Evolutionary conservation across 1,140 invertebrate genomes (phyloP).

Genomic region (Lanistes nyassanus): DNA sequence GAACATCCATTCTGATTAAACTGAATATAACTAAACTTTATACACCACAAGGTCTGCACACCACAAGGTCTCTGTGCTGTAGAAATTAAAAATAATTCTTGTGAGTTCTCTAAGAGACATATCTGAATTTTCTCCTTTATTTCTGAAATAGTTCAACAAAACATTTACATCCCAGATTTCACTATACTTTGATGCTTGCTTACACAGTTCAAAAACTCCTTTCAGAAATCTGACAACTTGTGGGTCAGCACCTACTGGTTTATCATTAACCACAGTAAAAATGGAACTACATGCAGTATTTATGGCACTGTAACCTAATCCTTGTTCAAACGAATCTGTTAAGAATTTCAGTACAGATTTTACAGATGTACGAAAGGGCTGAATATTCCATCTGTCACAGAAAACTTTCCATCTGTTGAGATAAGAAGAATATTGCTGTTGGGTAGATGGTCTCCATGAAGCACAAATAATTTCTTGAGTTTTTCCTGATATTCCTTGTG

Average conservation of each 20-base stretch:
- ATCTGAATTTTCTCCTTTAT: too few species aligned
- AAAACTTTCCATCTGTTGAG: slow-evolving; percentile 29
- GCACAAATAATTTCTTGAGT: slow-evolving; percentile 24
- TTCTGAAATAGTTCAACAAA: neutral
- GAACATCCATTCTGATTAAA: neutral
- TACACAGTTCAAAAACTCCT: neutral
- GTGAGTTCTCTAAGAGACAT: neutral
- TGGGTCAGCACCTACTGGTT: slow-evolving; percentile 9
- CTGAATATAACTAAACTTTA: neutral
- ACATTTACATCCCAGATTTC: slow-evolving; percentile 4
- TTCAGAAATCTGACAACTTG: neutral
- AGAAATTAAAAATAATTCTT: neutral
- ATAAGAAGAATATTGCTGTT: slow-evolving; percentile 31
- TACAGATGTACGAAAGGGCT: slow-evolving; percentile 29
- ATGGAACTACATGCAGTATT: slow-evolving; percentile 33
- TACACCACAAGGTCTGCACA: neutral
- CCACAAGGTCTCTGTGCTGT: too few species aligned
- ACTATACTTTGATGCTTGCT: neutral
- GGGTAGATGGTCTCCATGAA: slow-evolving; percentile 30
- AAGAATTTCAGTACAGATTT: slow-evolving; percentile 29
- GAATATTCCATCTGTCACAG: slow-evolving; percentile 20
- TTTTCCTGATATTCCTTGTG: slow-evolving; percentile 23
- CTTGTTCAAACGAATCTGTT: slow-evolving; percentile 15
- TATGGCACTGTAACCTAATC: slow-evolving; percentile 25
- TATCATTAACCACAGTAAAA: slow-evolving; percentile 12